Base-by-base conservation (phyloP, 2,113 vertebrate genomes). In the Cephalopterus ornatus region DNA sequence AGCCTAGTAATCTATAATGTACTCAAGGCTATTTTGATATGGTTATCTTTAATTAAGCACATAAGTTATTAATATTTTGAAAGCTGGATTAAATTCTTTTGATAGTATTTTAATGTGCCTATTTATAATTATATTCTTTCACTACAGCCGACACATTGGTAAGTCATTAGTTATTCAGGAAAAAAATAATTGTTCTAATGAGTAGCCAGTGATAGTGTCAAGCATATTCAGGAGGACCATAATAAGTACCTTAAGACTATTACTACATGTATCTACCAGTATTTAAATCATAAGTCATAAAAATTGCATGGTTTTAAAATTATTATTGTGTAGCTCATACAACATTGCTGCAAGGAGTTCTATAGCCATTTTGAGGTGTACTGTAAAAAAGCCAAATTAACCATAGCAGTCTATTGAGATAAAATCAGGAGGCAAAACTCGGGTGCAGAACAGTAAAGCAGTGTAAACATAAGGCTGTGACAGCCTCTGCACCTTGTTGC, bases 61-160 rank as follows among this genome's bases (percentile, higher is more conserved):
- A 19, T 75, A 68, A 88, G 33, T 87, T 95, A 87, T n/a, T 93
- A 87, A 88, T 89, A 80, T 95, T 95, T 95, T 91, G 73, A 52
- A 82, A 84, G 88, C 70, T 85, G 79, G 63, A 84, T 91, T 92
- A 65, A 80, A 77, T 93, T 59, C 7, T 93, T 95, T 83, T 75
- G 80, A 35, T 81, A 80, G 53, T 59, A 72, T 92, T 96, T 94
- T 81, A 93, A 85, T 41, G 5, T 50, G 77, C n/a, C 41, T 79
- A 42, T 85, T 93, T 74, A 55, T 78, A 92, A 88, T 75, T 73
- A 56, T 23, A 37, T 90, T 80, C n/a, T 61, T 89, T 73, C 0
- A 2, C 52, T 68, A n/a, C 18, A 50, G 68, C 44, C 79, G 91
- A 61, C 55, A 65, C 66, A 82, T 61, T 61, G 70, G 46, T 32